phyloP scores from a whole-genome alignment of 2,888 invertebrate species.

The Phragmatobia fuliginosa region DNA sequence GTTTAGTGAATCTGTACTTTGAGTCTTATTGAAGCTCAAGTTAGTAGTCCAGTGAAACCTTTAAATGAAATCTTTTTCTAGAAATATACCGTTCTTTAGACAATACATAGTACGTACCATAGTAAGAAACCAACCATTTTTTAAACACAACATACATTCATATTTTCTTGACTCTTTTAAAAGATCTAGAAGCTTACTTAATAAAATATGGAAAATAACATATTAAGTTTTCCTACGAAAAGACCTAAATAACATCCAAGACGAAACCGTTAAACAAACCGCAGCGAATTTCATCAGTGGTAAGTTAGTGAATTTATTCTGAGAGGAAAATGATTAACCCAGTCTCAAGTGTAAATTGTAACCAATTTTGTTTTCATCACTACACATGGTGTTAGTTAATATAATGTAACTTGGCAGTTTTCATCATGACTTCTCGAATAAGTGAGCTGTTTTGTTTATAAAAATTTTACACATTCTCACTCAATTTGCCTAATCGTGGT shows the following conservation, averaged over 20 bases:
- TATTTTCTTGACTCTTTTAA: neutral
- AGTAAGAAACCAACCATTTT: too few species aligned
- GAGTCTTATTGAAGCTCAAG: neutral
- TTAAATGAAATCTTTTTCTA: neutral
- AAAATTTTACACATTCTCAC: neutral
- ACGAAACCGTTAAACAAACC: neutral
- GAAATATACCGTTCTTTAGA: too few species aligned
- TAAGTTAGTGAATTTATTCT: neutral
- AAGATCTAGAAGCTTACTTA: neutral
- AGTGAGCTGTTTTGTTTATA: neutral
- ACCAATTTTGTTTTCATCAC: neutral
- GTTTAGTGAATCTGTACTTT: neutral
- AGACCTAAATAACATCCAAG: neutral
- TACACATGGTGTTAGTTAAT: too few species aligned
- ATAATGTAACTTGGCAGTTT: too few species aligned
- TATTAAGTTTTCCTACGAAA: neutral
- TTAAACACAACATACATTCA: too few species aligned
- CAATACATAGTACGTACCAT: too few species aligned
- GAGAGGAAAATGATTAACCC: neutral
- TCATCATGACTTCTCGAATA: neutral
- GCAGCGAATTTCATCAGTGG: neutral
- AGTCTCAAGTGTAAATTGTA: neutral
- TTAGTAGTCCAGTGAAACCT: neutral
- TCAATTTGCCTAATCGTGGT: neutral
- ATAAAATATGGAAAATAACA: neutral